Conservation (phyloP, 2,888 invertebrate species). For the Lasioglossum lativentre region DNA sequence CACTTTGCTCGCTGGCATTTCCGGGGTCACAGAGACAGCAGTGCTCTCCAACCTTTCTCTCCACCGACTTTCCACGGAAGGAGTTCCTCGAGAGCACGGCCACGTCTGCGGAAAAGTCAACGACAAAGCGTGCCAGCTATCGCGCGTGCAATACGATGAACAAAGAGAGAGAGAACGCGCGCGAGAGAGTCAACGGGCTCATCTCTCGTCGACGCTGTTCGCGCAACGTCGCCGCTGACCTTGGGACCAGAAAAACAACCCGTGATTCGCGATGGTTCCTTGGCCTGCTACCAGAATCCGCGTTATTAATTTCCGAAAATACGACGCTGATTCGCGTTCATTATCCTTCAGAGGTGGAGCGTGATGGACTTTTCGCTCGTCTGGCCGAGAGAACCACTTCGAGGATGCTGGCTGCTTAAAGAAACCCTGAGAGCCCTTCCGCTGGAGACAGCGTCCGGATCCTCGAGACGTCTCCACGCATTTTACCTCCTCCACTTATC, state of each 20-base stretch:
- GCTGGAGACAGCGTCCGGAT: background rate
- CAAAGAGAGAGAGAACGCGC: background rate
- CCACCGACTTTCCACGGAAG: conserved; percentile 26
- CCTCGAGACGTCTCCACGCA: background rate
- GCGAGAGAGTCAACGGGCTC: conserved; percentile 55
- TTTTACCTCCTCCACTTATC: background rate
- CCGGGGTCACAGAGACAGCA: conserved; percentile 45
- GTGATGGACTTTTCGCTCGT: background rate
- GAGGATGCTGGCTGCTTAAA: background rate
- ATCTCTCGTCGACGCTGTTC: conserved; percentile 51
- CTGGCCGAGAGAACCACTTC: background rate
- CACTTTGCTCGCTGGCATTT: conserved; percentile 34
- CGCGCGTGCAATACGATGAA: background rate
- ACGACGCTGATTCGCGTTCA: conserved; percentile 35
- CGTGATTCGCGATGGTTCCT: conserved; percentile 37
- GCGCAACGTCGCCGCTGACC: conserved; percentile 62
- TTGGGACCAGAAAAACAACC: conserved; percentile 69
- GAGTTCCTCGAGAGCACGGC: conserved; percentile 23
- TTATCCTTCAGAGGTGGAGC: conserved; percentile 25
- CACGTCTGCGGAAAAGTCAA: conserved; percentile 44
- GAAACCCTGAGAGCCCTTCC: background rate
- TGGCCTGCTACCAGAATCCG: conserved; percentile 61
- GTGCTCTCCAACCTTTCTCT: conserved; percentile 2
- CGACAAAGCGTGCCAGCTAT: conserved; percentile 19
- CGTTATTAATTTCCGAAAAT: conserved; percentile 62